Evolutionary conservation across 2,113 vertebrate genomes (phyloP).

Genomic region (Amblyopsis rosae): DNA sequence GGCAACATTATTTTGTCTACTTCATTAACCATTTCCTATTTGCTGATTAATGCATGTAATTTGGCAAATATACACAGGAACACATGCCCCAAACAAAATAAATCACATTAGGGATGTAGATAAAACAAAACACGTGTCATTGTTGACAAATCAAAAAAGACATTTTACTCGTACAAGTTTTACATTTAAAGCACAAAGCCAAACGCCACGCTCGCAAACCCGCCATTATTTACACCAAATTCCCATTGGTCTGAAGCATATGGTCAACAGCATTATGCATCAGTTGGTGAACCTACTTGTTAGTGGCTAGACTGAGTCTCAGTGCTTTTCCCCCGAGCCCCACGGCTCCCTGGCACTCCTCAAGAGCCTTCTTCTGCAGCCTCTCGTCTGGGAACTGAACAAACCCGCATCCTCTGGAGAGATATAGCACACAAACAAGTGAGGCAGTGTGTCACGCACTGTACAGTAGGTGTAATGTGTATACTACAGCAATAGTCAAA

Average conservation of each 20-base stretch:
- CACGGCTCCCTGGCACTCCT: slow-evolving; percentile 87
- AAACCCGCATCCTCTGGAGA: slow-evolving; percentile 89
- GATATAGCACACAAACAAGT: not conserved
- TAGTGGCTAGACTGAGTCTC: slow-evolving; percentile 89
- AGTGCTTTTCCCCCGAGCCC: slow-evolving; percentile 88
- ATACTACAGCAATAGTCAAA: not conserved
- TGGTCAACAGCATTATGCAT: not conserved
- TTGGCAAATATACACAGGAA: no score
- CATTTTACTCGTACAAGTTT: no score
- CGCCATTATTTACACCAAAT: no score
- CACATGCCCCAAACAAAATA: no score
- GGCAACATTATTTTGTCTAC: not conserved
- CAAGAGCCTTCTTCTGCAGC: slow-evolving; percentile 87
- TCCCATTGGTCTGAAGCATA: not conserved
- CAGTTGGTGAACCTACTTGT: slow-evolving; percentile 81
- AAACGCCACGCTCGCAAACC: no score
- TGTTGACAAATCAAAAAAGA: no score
- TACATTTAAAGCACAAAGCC: no score
- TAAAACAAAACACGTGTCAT: no score
- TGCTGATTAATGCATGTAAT: no score
- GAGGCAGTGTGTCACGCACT: not conserved
- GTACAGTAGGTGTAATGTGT: not conserved
- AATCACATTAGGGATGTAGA: no score
- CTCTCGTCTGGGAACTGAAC: slow-evolving; percentile 92
- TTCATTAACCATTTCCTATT: no score